Evolutionary conservation across 2,113 vertebrate species (phyloP).

Genomic region (Pterophyllum scalare): DNA sequence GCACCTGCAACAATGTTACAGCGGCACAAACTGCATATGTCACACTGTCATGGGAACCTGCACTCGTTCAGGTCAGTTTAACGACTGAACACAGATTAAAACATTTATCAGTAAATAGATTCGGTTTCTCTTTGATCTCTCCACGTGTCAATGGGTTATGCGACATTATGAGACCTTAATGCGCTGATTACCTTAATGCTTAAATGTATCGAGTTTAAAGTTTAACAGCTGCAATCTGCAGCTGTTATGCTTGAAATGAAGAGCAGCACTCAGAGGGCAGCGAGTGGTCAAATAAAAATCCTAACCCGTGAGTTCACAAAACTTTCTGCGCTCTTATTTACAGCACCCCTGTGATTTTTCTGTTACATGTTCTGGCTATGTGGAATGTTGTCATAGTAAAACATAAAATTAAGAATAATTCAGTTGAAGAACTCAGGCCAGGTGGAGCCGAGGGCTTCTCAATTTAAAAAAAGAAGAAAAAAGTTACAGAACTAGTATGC

Average conservation of each 20-base stretch:
- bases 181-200: not conserved
- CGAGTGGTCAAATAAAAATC: not conserved
- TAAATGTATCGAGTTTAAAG: constrained; percentile 3
- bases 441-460: not conserved
- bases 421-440: not conserved
- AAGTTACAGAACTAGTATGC: not conserved
- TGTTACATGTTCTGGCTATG: not conserved
- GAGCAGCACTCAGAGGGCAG: not conserved
- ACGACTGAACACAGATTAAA: not conserved
- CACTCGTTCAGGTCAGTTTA: not conserved
- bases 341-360: not conserved
- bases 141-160: not conserved
- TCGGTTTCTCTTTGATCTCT: not conserved
- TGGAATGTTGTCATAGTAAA: not conserved
- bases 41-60: not conserved
- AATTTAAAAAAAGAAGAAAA: not conserved
- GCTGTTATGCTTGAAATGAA: not conserved
- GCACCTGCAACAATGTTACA: not conserved
- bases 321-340: not conserved
- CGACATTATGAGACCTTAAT: not conserved
- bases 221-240: not conserved
- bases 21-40: not conserved
- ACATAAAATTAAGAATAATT: not conserved
- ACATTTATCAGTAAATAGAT: not conserved
- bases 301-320: not conserved